These are phyloP conservation scores for Anniella stebbinsi DNA, from an alignment of 2,797 vertebrate genomes.

Conservation along the genomic window DNA sequence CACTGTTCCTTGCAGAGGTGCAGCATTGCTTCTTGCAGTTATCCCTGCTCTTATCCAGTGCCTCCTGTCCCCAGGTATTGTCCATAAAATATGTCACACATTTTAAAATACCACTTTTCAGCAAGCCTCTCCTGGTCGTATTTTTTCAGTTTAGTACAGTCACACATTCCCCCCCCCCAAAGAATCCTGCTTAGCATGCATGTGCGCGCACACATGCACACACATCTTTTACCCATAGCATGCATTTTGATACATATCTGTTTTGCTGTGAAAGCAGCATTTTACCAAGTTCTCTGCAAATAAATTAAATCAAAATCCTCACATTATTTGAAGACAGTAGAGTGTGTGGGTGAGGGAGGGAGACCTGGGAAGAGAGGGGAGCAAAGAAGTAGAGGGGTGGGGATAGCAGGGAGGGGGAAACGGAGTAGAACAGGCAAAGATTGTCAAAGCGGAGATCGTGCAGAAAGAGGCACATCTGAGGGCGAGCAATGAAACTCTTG, in stretches of 20 bases:
- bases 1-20: background rate
- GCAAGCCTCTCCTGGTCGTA: background rate
- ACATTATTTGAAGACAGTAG: background rate
- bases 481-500: background rate
- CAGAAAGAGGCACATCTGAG: background rate
- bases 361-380: background rate
- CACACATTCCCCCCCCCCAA: background rate
- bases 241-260: background rate
- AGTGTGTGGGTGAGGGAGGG: background rate
- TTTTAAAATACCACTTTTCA: background rate
- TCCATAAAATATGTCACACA: background rate
- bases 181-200: too few relatives aligned
- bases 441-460: background rate
- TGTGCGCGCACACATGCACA: too few relatives aligned
- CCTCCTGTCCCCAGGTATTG: too few relatives aligned
- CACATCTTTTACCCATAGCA: background rate
- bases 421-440: background rate
- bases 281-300: background rate
- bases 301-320: background rate
- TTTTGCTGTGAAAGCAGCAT: background rate
- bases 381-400: background rate
- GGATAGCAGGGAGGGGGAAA: background rate
- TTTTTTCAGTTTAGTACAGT: background rate
- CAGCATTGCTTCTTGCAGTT: background rate
- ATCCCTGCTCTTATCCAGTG: background rate